These are phyloP conservation scores for Periplaneta americana DNA, from an alignment of 1,140 invertebrate genomes.

Conservation along the genomic window DNA sequence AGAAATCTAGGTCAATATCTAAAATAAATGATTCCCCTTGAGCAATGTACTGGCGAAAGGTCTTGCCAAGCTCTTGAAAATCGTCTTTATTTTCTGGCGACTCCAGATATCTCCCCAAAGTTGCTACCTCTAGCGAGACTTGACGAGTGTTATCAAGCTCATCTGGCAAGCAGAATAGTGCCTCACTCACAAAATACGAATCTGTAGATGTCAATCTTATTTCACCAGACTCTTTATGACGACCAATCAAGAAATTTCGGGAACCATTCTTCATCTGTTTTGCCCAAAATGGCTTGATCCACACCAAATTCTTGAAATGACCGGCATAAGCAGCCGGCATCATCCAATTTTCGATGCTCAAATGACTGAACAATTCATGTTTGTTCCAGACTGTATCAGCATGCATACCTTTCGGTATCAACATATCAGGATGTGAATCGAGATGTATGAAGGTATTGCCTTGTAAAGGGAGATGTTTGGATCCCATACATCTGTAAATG, in stretches of 20 bases:
- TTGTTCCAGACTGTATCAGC: slow-evolving; percentile 64
- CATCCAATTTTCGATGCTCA: slow-evolving; percentile 93
- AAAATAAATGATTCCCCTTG: too few relatives aligned
- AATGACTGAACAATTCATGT: slow-evolving; percentile 44
- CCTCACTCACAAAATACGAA: not conserved
- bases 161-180: not conserved
- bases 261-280: slow-evolving; percentile 67
- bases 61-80: too few relatives aligned
- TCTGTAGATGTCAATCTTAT: slow-evolving; percentile 37
- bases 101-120: too few relatives aligned
- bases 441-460: slow-evolving; percentile 75
- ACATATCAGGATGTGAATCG: slow-evolving; percentile 87
- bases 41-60: too few relatives aligned
- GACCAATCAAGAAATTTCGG: slow-evolving; percentile 66
- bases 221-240: slow-evolving; percentile 52
- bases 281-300: slow-evolving; percentile 87
- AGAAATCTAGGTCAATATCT: too few relatives aligned
- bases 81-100: too few relatives aligned
- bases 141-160: too few relatives aligned
- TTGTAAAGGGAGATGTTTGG: slow-evolving; percentile 71
- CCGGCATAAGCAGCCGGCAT: slow-evolving; percentile 80
- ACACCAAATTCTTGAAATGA: slow-evolving; percentile 70
- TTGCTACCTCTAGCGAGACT: too few relatives aligned
- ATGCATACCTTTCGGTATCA: slow-evolving; percentile 68
- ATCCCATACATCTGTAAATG: slow-evolving; percentile 78